These are phyloP conservation scores for Pituophis catenifer DNA, from an alignment of 2,113 vertebrate species.

Conservation along the genomic window DNA sequence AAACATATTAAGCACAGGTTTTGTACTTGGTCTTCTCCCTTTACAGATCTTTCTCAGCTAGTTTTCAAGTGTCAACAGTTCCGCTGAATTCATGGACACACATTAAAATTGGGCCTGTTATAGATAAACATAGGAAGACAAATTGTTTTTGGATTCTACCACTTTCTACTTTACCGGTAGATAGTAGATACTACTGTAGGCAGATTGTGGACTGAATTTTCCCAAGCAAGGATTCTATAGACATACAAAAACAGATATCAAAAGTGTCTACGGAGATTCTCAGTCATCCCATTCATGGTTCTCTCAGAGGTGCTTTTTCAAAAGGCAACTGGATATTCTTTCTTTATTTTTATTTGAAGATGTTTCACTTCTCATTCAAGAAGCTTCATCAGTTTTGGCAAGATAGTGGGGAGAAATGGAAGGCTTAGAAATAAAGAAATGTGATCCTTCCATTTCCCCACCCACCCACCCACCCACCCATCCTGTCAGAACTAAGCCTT, in stretches of 20 bases:
- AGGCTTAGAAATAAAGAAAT: not conserved
- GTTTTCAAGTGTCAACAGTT: not conserved
- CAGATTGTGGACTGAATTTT: not conserved
- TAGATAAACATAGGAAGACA: not conserved
- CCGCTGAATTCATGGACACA: not conserved
- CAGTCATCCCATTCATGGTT: not conserved
- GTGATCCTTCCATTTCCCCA: not conserved
- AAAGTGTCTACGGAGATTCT: not conserved
- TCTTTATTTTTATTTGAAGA: not conserved
- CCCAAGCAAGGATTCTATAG: not conserved
- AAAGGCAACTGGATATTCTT: not conserved
- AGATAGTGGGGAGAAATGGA: not conserved
- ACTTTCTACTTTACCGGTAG: not conserved
- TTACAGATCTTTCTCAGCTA: not conserved
- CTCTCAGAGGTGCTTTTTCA: not conserved
- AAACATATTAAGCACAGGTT: not conserved
- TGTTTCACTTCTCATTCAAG: not conserved
- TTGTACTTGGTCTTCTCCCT: not conserved
- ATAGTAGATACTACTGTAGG: not conserved
- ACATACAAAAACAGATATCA: not conserved
- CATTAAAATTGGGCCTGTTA: not conserved
- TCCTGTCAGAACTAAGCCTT: not conserved
- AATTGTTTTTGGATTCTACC: not conserved
- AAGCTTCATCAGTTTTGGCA: not conserved
- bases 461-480: not conserved